These are phyloP conservation scores for Sylvilagus floridanus DNA, from an alignment of 2,797 vertebrate species.

Conservation along the genomic window DNA sequence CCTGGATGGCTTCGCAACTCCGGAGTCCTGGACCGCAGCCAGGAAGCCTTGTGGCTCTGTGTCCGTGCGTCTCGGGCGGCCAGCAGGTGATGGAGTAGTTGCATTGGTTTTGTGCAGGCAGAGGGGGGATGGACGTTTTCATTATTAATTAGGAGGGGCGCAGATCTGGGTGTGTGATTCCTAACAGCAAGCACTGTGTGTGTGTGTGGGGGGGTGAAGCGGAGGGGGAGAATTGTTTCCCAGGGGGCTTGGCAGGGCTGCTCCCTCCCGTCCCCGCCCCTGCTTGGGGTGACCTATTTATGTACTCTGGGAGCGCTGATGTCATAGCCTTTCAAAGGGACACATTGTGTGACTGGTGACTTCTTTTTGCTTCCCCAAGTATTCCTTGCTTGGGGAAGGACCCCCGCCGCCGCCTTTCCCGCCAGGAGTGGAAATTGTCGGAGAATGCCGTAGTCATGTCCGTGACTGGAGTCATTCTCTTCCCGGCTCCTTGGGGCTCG, in stretches of 20 bases:
- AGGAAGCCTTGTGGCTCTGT: no score
- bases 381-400: no score
- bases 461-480: conserved; percentile 43
- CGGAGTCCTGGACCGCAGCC: no score
- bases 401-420: not conserved
- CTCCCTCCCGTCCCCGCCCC: not conserved
- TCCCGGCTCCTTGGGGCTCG: not conserved
- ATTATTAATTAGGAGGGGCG: not conserved
- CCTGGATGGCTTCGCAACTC: not conserved
- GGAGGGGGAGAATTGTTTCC: conserved; percentile 46
- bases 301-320: conserved; percentile 69
- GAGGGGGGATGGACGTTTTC: not conserved
- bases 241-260: conserved; percentile 30
- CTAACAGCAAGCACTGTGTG: not conserved
- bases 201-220: not conserved
- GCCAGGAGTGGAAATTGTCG: conserved; percentile 45
- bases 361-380: conserved; percentile 7
- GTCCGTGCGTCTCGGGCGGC: not conserved
- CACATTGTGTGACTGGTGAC: conserved; percentile 67
- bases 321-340: conserved; percentile 75
- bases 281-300: conserved; percentile 51
- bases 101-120: not conserved
- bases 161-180: not conserved
- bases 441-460: not conserved
- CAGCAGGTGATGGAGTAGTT: not conserved